phyloP scores from a whole-genome alignment of 2,797 vertebrate species.

The Amblyraja radiata region DNA sequence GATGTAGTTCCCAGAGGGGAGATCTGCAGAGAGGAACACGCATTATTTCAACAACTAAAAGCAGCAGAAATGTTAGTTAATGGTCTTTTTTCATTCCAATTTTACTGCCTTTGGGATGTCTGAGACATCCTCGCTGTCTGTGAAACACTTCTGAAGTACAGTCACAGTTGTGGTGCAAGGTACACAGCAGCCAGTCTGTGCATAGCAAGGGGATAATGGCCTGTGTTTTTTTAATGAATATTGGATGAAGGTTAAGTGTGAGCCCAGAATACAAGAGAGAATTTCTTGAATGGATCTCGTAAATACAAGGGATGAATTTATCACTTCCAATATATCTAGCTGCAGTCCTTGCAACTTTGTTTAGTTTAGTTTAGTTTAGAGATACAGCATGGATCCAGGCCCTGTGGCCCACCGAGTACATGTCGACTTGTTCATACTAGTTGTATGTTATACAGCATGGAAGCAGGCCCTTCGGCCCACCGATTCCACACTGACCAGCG shows the following conservation, averaged over 20 bases:
- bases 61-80: background rate
- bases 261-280: background rate
- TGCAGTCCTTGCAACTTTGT: too few species aligned
- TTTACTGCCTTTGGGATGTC: background rate
- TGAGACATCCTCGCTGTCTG: background rate
- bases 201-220: background rate
- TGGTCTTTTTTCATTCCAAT: background rate
- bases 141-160: background rate
- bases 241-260: background rate
- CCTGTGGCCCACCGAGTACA: too few species aligned
- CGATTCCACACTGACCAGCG: too few species aligned
- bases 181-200: background rate
- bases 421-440: too few species aligned
- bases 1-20: slow-evolving; percentile 88
- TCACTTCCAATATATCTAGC: too few species aligned
- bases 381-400: too few species aligned
- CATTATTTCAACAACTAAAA: background rate
- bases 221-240: background rate
- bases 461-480: too few species aligned
- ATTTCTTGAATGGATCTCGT: too few species aligned
- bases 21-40: slow-evolving; percentile 59
- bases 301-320: too few species aligned
- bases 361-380: too few species aligned
- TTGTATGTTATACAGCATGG: too few species aligned
- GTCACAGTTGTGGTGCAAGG: background rate